phyloP scores from a whole-genome alignment of 2,797 vertebrate genomes.

The Acropternis orthonyx region DNA sequence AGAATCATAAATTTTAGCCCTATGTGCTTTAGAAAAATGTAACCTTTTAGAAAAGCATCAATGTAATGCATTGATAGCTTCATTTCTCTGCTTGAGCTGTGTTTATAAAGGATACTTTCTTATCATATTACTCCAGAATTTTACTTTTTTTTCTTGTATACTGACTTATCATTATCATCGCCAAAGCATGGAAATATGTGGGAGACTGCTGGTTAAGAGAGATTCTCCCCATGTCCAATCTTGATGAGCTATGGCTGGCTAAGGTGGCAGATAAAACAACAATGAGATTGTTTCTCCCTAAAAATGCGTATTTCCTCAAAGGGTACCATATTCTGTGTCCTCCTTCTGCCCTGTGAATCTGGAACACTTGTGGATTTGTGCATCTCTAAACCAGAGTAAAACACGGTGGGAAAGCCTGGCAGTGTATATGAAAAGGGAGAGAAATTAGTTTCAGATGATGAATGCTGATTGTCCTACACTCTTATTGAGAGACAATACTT shows the following conservation, averaged over 20 bases:
- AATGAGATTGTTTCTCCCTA: neutral
- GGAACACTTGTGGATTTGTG: neutral
- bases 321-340: neutral
- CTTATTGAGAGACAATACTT: neutral
- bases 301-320: neutral
- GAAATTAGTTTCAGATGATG: neutral
- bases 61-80: neutral
- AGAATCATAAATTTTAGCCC: neutral
- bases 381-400: neutral
- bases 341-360: neutral
- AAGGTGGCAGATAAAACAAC: neutral
- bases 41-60: neutral
- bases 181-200: neutral
- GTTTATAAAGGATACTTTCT: neutral
- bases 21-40: neutral
- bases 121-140: neutral
- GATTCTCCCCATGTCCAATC: neutral
- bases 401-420: neutral
- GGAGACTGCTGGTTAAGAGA: neutral
- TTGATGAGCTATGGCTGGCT: neutral
- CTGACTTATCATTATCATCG: neutral
- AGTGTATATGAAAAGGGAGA: neutral
- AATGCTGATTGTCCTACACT: neutral
- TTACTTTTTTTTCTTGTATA: neutral
- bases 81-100: neutral